Evolutionary conservation across 1,140 invertebrate genomes (phyloP).

Genomic region (Coptotermes formosanus): DNA sequence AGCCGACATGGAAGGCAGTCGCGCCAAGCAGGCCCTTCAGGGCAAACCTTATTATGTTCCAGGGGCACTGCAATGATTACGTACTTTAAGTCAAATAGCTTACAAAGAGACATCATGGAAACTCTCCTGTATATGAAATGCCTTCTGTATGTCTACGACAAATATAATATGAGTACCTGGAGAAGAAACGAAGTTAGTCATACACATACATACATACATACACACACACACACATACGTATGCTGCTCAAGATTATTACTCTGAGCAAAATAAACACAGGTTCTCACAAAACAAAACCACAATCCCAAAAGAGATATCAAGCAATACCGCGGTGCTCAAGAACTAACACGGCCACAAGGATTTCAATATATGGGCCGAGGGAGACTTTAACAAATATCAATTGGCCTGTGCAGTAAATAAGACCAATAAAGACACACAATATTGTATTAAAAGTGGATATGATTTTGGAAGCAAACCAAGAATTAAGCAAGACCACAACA

Average conservation of each 20-base stretch:
- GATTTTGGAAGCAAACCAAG: no score
- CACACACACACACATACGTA: neutral
- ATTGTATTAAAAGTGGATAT: no score
- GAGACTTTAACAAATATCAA: no score
- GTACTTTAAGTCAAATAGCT: neutral
- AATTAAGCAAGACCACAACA: no score
- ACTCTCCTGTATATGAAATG: neutral
- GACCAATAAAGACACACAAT: no score
- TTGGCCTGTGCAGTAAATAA: no score
- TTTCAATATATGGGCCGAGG: no score
- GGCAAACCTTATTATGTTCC: neutral
- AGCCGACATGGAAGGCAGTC: neutral
- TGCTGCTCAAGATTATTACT: neutral
- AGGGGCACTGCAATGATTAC: neutral
- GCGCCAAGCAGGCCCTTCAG: neutral
- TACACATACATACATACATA: no score
- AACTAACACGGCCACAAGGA: no score
- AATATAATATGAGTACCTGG: neutral
- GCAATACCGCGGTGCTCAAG: neutral
- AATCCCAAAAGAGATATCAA: neutral
- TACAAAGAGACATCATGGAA: neutral
- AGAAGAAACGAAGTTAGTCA: neutral
- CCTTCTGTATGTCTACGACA: neutral
- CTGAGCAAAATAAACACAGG: neutral
- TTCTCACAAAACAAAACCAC: neutral